Evolutionary conservation across 2,888 invertebrate genomes (phyloP).

Genomic region (Ariolimax columbianus): DNA sequence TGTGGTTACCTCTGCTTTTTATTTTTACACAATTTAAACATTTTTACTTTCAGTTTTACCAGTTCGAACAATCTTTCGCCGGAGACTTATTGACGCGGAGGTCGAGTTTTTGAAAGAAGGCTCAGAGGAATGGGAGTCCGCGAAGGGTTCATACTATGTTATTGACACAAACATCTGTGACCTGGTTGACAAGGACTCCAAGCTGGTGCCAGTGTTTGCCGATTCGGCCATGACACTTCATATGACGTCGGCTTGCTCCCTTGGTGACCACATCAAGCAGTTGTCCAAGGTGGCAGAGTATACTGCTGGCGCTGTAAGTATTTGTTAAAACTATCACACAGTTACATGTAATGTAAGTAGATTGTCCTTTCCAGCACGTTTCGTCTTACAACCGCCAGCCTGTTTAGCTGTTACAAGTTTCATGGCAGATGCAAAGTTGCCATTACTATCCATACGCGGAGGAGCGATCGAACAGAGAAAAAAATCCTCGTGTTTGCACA

Average conservation of each 20-base stretch:
- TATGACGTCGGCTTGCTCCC: conserved; percentile 64
- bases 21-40: too few relatives aligned
- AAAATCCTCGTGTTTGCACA: too few relatives aligned
- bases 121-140: conserved; percentile 57
- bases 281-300: conserved; percentile 65
- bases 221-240: conserved; percentile 63
- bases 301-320: conserved; percentile 67
- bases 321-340: too few relatives aligned
- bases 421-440: too few relatives aligned
- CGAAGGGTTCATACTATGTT: conserved; percentile 62
- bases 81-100: conserved; percentile 64
- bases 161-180: conserved; percentile 67
- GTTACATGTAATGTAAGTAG: too few relatives aligned
- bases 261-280: conserved; percentile 66
- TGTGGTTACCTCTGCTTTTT: too few relatives aligned
- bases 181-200: conserved; percentile 58
- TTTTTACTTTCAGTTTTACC: conserved; percentile 67
- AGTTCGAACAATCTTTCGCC: conserved; percentile 58
- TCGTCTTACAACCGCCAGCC: too few relatives aligned
- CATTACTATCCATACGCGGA: too few relatives aligned
- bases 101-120: conserved; percentile 63
- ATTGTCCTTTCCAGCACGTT: too few relatives aligned
- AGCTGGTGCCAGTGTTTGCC: conserved; percentile 63
- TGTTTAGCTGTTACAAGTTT: too few relatives aligned
- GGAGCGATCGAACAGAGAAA: too few relatives aligned